Conservation (phyloP, 2,888 invertebrate species). For the Epirrita christyi region DNA sequence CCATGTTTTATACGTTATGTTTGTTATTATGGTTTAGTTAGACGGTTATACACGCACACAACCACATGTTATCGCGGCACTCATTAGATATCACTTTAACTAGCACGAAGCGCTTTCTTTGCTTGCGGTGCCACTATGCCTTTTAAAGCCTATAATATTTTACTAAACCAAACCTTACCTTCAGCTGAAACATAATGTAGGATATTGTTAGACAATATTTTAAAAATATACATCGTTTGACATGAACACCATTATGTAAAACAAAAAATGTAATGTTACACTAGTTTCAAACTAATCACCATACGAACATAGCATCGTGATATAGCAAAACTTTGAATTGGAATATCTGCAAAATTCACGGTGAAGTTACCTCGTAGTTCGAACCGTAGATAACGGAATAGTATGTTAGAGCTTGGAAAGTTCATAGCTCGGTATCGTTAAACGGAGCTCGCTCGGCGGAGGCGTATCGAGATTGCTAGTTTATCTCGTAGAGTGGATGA, state of each 20-base stretch:
- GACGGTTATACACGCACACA: slow-evolving; percentile 73
- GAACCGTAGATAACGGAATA: not conserved
- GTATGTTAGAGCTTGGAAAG: slow-evolving; percentile 1
- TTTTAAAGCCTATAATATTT: slow-evolving; percentile 15
- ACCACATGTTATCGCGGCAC: slow-evolving; percentile 76
- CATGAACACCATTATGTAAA: too few species aligned
- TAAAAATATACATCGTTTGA: too few species aligned
- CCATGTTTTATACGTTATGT: slow-evolving; percentile 39
- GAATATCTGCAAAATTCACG: slow-evolving; percentile 1
- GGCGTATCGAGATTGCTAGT: not conserved
- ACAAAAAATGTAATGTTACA: not conserved
- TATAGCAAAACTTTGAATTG: slow-evolving; percentile 2
- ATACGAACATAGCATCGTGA: not conserved
- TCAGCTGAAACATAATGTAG: not conserved
- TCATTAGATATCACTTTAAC: slow-evolving; percentile 36
- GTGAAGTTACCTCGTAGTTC: slow-evolving; percentile 1
- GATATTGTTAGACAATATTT: too few species aligned
- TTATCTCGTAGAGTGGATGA: slow-evolving; percentile 1
- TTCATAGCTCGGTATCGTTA: slow-evolving; percentile 1
- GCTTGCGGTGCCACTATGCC: slow-evolving; percentile 59
- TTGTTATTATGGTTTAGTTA: slow-evolving; percentile 66
- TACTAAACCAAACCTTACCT: slow-evolving; percentile 18
- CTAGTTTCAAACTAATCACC: not conserved
- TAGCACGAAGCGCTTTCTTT: slow-evolving; percentile 60
- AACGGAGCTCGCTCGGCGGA: not conserved